Percentiles rank a stretch among this genome's conserved stretches.
Conservation (phyloP, 2,888 invertebrate species). For the Lamellibrachia columna region DNA sequence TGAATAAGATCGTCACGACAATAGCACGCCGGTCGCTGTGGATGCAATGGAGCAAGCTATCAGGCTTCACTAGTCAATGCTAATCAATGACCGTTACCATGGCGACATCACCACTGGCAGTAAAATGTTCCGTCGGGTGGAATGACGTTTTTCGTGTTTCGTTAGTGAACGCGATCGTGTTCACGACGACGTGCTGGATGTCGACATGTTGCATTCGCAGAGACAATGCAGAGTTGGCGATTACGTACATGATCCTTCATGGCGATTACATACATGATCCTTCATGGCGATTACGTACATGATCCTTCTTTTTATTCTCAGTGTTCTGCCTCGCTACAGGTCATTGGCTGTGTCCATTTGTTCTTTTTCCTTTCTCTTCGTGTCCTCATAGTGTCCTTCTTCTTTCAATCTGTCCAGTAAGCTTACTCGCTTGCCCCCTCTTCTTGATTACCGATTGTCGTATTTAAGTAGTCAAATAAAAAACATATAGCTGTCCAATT, state of each 20-base stretch:
- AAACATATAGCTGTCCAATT: no score
- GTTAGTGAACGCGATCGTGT: background rate
- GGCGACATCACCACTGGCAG: background rate
- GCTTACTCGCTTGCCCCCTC: no score
- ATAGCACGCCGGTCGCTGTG: background rate
- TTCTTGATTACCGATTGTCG: background rate
- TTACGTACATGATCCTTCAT: background rate
- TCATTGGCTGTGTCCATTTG: background rate
- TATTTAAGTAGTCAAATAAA: no score
- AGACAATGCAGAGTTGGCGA: background rate
- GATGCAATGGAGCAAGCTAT: background rate
- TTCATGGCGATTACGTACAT: no score
- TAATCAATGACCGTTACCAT: conserved; percentile 9
- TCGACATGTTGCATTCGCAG: background rate
- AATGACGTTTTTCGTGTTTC: background rate
- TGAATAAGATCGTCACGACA: conserved; percentile 11
- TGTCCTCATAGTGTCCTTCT: background rate
- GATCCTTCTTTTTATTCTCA: no score
- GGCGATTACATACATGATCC: no score
- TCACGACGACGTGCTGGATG: background rate
- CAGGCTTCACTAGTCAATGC: background rate
- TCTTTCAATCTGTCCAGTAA: background rate
- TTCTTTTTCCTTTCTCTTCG: background rate
- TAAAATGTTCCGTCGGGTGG: background rate
- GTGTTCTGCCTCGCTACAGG: background rate